A percentile compares a stretch with the other conserved stretches of the same genome.
These are phyloP conservation scores for Xyrichtys novacula DNA, from an alignment of 2,797 vertebrate genomes.

Conservation along the genomic window DNA sequence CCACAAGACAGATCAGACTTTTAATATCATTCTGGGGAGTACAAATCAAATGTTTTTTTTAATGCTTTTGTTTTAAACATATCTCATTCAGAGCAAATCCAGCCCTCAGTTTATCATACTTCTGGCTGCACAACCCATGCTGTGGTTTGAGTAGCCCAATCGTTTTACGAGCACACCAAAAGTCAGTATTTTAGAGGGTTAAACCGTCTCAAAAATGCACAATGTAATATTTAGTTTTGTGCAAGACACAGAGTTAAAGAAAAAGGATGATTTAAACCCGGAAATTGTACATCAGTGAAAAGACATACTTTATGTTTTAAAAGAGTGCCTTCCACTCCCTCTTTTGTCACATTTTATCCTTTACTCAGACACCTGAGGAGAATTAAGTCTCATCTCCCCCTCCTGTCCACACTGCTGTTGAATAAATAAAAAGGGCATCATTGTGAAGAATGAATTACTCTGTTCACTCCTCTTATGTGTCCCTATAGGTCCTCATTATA, in stretches of 20 bases:
- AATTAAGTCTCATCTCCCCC: conserved; percentile 9
- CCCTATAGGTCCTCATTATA: conserved; percentile 61
- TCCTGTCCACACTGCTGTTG: conserved; percentile 19
- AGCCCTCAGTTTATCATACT: too few species aligned
- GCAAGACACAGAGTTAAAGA: background rate
- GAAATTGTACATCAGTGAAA: conserved; percentile 2
- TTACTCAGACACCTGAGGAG: conserved; percentile 8
- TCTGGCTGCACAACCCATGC: too few species aligned
- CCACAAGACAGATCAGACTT: too few species aligned
- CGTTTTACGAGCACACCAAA: too few species aligned
- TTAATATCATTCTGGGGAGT: too few species aligned
- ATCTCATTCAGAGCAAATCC: too few species aligned
- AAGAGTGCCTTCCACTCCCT: conserved; percentile 12
- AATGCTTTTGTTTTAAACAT: too few species aligned
- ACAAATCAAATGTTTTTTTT: too few species aligned
- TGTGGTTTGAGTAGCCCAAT: too few species aligned
- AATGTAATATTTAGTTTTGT: too few species aligned
- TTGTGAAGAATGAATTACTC: conserved; percentile 39
- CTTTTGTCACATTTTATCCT: background rate
- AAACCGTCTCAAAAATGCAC: too few species aligned
- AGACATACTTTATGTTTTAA: background rate
- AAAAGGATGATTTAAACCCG: background rate
- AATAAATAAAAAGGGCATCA: conserved; percentile 64
- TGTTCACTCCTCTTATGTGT: conserved; percentile 23
- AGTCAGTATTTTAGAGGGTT: too few species aligned